These are phyloP conservation scores for Distichodus sexfasciatus DNA, from an alignment of 2,797 vertebrate species.

Conservation along the genomic window DNA sequence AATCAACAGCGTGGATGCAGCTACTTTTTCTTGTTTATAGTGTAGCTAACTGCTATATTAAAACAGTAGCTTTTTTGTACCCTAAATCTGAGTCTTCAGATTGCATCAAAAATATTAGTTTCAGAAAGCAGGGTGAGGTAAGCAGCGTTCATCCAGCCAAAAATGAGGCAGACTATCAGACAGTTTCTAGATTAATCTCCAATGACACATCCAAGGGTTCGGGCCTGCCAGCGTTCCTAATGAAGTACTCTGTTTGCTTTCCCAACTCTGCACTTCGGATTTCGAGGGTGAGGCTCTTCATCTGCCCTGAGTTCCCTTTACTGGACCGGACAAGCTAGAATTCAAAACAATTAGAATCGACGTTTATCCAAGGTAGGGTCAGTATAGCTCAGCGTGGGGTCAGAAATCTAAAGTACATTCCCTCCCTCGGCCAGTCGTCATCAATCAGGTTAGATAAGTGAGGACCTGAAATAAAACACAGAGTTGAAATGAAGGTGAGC, in stretches of 20 bases:
- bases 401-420: conserved; percentile 25
- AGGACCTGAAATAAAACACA: conserved; percentile 4
- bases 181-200: conserved; percentile 62
- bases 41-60: too few species aligned
- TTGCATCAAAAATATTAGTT: conserved; percentile 61
- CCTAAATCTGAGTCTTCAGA: too few species aligned
- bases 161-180: conserved; percentile 66
- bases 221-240: conserved; percentile 67
- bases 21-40: too few species aligned
- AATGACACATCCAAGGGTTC: conserved; percentile 70
- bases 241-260: conserved; percentile 57
- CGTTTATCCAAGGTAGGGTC: conserved; percentile 38
- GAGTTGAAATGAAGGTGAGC: conserved; percentile 22
- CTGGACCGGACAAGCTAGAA: conserved; percentile 43
- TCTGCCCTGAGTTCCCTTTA: conserved; percentile 62
- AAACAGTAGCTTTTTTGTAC: too few species aligned
- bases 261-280: conserved; percentile 35
- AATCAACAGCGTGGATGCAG: too few species aligned
- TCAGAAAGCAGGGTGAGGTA: conserved; percentile 56
- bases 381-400: conserved; percentile 6
- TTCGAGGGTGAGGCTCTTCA: conserved; percentile 49
- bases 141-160: conserved; percentile 58
- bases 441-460: conserved; percentile 27
- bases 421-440: neutral
- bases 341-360: conserved; percentile 57